Conservation (phyloP, 2,113 vertebrate species). For the Cochlearius cochlearius region DNA sequence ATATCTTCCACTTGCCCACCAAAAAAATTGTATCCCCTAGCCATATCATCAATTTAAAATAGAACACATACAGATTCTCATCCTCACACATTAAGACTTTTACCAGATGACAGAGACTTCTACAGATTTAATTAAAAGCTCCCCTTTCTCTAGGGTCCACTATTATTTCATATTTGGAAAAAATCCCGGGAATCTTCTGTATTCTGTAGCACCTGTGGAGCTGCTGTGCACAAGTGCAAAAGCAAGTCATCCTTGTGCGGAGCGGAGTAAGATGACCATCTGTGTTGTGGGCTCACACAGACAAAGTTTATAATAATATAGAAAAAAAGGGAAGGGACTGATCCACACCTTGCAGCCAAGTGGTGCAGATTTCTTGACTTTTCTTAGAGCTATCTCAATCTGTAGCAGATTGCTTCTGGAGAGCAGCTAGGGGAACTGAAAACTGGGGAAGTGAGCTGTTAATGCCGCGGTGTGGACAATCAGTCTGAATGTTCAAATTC, state of each 20-base stretch:
- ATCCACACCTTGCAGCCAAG: background rate
- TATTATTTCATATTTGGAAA: background rate
- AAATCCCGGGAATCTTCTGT: background rate
- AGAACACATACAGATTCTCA: background rate
- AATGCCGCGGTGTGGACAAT: background rate
- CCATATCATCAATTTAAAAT: background rate
- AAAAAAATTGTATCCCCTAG: fast-evolving
- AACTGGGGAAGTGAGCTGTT: background rate
- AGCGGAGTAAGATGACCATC: background rate
- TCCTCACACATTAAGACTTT: background rate
- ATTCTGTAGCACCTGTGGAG: background rate
- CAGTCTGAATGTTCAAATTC: background rate
- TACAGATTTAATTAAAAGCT: background rate
- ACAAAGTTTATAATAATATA: background rate
- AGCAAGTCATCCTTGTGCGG: background rate
- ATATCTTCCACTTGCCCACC: background rate
- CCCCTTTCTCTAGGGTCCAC: background rate
- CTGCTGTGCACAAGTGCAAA: background rate
- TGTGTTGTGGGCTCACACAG: background rate
- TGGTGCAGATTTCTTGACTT: background rate
- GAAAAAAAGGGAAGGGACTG: background rate
- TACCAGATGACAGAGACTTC: background rate
- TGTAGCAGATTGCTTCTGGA: background rate
- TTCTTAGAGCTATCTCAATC: background rate
- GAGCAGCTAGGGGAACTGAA: background rate